Percentiles rank a stretch among this genome's conserved stretches.
Evolutionary conservation across 2,113 vertebrate species (phyloP).

Genomic region (Oreochromis aureus): DNA sequence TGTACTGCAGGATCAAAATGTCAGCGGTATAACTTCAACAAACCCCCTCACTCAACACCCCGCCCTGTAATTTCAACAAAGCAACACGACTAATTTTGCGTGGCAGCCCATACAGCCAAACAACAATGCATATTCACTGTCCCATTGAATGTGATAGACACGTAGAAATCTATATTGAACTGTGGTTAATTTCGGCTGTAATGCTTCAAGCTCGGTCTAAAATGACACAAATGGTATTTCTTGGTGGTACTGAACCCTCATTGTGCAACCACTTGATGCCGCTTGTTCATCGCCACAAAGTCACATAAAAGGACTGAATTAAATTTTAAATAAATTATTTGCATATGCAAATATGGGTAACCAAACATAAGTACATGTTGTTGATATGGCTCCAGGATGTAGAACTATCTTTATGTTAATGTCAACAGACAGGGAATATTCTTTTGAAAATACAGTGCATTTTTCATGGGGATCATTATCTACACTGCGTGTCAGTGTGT

Average conservation of each 20-base stretch:
- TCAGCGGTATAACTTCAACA: constrained; percentile 61
- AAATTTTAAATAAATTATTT: constrained; percentile 51
- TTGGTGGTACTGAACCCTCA: constrained; percentile 54
- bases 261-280: constrained; percentile 67
- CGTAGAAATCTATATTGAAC: constrained; percentile 60
- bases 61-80: constrained; percentile 54
- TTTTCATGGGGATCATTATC: constrained; percentile 71
- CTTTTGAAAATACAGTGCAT: constrained; percentile 62
- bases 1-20: constrained; percentile 64
- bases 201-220: constrained; percentile 51
- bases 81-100: constrained; percentile 51
- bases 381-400: constrained; percentile 67
- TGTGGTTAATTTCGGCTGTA: constrained; percentile 60
- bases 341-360: constrained; percentile 68
- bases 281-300: constrained; percentile 64
- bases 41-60: constrained; percentile 52
- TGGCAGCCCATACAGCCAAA: constrained; percentile 51
- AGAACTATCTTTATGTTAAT: constrained; percentile 71
- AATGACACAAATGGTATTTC: constrained; percentile 53
- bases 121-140: constrained; percentile 57
- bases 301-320: constrained; percentile 66
- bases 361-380: constrained; percentile 64
- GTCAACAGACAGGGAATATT: constrained; percentile 62
- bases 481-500: constrained; percentile 61
- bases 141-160: constrained; percentile 49